Conservation (phyloP, 1,140 invertebrate species). For the Galleria mellonella region DNA sequence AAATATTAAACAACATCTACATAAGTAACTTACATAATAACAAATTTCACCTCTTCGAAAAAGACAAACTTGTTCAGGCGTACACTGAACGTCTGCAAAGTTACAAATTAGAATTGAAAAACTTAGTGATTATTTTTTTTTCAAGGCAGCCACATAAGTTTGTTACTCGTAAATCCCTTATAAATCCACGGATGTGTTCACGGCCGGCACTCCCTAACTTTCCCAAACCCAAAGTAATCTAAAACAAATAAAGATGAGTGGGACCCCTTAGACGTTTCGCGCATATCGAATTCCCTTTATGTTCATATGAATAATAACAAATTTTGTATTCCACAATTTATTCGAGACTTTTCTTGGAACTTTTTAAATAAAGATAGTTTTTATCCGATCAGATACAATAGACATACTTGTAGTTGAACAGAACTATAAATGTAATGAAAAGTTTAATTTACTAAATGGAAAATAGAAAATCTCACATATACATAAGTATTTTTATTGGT, state of each 20-base stretch:
- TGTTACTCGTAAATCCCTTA: slow-evolving; percentile 41
- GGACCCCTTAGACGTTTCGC: slow-evolving; percentile 44
- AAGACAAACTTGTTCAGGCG: not conserved
- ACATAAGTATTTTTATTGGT: too few species aligned
- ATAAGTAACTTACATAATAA: not conserved
- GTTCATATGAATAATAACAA: slow-evolving; percentile 54
- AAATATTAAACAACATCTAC: not conserved
- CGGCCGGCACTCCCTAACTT: slow-evolving; percentile 37
- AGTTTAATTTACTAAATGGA: too few species aligned
- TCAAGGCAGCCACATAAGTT: slow-evolving; percentile 28
- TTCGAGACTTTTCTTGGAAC: slow-evolving; percentile 26
- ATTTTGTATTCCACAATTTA: slow-evolving; percentile 39
- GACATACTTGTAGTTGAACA: not conserved
- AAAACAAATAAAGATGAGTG: slow-evolving; percentile 69
- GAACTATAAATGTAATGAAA: too few species aligned
- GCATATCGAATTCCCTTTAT: slow-evolving; percentile 56
- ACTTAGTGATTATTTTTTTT: slow-evolving; percentile 46
- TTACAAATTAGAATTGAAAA: slow-evolving; percentile 44
- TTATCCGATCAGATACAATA: slow-evolving; percentile 8
- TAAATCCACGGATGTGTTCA: slow-evolving; percentile 43
- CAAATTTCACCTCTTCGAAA: not conserved
- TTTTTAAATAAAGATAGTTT: slow-evolving; percentile 13
- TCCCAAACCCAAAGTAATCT: slow-evolving; percentile 59
- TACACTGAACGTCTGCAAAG: slow-evolving; percentile 2
- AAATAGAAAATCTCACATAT: too few species aligned